Conservation (phyloP, 2,797 vertebrate genomes). For the Parauchenoglanis punctatus region DNA sequence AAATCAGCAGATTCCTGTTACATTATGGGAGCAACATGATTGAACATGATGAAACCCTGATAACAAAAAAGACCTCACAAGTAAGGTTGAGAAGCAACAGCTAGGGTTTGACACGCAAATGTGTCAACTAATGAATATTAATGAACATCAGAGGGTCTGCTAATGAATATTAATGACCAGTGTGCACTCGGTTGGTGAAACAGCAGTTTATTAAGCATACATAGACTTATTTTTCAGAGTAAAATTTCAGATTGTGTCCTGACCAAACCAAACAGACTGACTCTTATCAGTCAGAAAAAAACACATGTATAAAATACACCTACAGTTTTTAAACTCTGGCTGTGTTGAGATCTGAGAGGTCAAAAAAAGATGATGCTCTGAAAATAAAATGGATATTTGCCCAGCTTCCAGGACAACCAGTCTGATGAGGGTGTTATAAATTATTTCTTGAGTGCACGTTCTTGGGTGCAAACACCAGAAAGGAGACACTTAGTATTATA, state of each 20-base stretch:
- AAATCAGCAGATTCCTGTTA: background rate
- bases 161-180: constrained; percentile 19
- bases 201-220: constrained; percentile 10
- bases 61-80: background rate
- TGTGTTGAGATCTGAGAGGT: background rate
- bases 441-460: background rate
- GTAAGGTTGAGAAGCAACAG: background rate
- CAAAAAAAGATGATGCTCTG: background rate
- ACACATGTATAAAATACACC: background rate
- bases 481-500: background rate
- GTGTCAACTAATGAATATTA: constrained; percentile 13
- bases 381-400: background rate
- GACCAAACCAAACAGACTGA: background rate
- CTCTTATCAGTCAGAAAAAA: background rate
- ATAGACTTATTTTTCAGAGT: background rate
- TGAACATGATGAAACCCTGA: background rate
- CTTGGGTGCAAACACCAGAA: background rate
- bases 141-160: constrained; percentile 1
- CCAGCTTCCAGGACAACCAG: background rate
- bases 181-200: background rate
- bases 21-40: background rate
- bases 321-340: background rate
- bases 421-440: background rate
- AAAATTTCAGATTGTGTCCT: background rate
- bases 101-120: background rate